Base-by-base conservation (phyloP, 2,888 invertebrate genomes). In the Plebejus melissa region DNA sequence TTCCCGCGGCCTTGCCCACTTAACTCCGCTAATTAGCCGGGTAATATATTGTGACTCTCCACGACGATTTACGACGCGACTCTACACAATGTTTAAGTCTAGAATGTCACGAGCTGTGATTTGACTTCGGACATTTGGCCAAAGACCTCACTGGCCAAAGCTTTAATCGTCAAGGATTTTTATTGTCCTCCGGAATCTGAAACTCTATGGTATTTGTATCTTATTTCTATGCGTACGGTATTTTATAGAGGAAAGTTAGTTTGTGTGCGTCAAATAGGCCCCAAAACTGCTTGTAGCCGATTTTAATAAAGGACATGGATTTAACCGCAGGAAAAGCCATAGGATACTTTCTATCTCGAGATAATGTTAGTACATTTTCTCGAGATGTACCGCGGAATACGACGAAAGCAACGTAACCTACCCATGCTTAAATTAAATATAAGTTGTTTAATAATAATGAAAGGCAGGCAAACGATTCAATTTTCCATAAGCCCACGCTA, bases 21-120 rank as follows among this genome's bases (percentile, higher is more conserved):
- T 65, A 65, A 65, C 65, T 65, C 5, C 9, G 65, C 74, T 75
- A 75, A 75, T 75, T 75, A 75, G 69, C 65, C 32, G 16, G 46
- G 74, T 32, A 65, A 65, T 65, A 65, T 65, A 65, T 65, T 36
- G 65, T 65, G 65, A 4, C 60, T 60, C 28, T 60, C 16, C 65
- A 36, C 13, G 13, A 32, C 65, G 65, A 65, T 65, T 65, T 65
- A 65, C 65, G 65, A 65, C 32, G 13, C 54, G 32, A 65, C 22
- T 16, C 2, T 65, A 65, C 9, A 65, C 65, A 65, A 65, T 65
- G 65, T 65, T 60, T 60, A 60, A 9, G 28, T 60, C 58, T 60
- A 32, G 11, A 65, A 22, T 2, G 7, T 65, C 32, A 9, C 32
- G 65, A 65, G 32, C 11, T 4, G 32, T 36, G 32, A 65, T 65